These are phyloP conservation scores for Parasteatoda lunata DNA, from an alignment of 2,888 invertebrate genomes.

Conservation along the genomic window DNA sequence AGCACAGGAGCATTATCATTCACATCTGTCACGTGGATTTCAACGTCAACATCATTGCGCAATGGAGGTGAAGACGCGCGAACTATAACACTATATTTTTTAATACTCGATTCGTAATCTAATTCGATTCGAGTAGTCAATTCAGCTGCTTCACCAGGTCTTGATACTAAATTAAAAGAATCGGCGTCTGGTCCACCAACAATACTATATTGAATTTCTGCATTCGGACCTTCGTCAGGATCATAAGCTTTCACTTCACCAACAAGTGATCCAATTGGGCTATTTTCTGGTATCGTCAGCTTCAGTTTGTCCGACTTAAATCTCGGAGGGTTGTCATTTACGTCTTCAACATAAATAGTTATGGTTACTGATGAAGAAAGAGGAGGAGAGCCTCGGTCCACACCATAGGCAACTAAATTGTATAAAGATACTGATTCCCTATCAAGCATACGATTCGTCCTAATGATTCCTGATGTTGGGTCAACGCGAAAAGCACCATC, in stretches of 20 bases:
- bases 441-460: constrained; percentile 91
- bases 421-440: constrained; percentile 91
- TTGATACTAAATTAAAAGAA: constrained; percentile 86
- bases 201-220: constrained; percentile 93
- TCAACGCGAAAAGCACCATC: constrained; percentile 95
- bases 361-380: constrained; percentile 76
- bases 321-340: constrained; percentile 71
- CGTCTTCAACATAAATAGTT: constrained; percentile 78
- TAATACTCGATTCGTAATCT: constrained; percentile 95
- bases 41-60: constrained; percentile 90
- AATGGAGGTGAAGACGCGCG: constrained; percentile 92
- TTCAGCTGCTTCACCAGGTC: constrained; percentile 83
- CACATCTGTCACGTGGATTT: constrained; percentile 91
- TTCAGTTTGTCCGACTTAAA: constrained; percentile 91
- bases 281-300: constrained; percentile 94
- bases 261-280: constrained; percentile 94
- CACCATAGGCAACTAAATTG: constrained; percentile 88
- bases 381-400: constrained; percentile 90
- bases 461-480: constrained; percentile 90
- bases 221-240: constrained; percentile 93
- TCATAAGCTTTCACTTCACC: constrained; percentile 92
- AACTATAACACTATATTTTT: constrained; percentile 90
- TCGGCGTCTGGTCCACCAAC: constrained; percentile 90
- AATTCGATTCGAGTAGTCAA: constrained; percentile 91
- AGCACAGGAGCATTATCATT: constrained; percentile 91